Evolutionary conservation across 2,113 vertebrate species (phyloP), one percentile per base, ranked within the genome.

Genomic region (Myiagra hebetior): DNA sequence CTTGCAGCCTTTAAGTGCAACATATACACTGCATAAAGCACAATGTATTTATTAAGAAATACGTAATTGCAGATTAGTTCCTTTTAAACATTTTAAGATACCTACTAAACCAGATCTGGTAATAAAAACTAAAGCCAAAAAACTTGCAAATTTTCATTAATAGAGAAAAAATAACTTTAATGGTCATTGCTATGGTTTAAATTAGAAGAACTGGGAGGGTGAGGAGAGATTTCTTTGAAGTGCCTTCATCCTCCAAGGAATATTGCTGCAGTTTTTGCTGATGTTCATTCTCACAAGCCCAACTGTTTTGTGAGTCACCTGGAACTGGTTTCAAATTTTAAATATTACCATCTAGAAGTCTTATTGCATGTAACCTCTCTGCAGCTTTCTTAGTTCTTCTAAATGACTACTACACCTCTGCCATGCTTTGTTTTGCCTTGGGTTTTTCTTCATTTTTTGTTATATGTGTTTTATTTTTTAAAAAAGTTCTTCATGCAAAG

Each of bases 131-230:
- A 57, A 91, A 95, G 72, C 68, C 59, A 78, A 94, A 59, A 94
- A 94, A 79, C 81, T 75, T 80, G 30, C 11, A 85, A 85, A 82
- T 85, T 35, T 78, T 73, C 56, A 84, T 63, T 72, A 62, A 69
- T 27, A 77, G 49, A 87, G 64, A 69, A 95, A 95, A 94, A 95
- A 41, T 72, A 85, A 86, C 87, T 94, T 91, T 59, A 89, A 64
- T 64, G 44, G 88, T 55, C 65, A 92, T 46, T 76, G 15, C 30
- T 74, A 28, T 68, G 70, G 83, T 68, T 94, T 96, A 93, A 95
- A 95, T 87, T 72, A 94, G 64, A 85, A 73, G 31, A 91, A 73
- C 2, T 35, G 35, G 12, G 46, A 81, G 37, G 24, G 5, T 44
- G 30, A 33, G 17, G 27, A 91, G 42, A 75, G 15, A 24, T 12